These are phyloP conservation scores for Spea multiplicata DNA, from an alignment of 2,113 vertebrate species.

Conservation along the genomic window DNA sequence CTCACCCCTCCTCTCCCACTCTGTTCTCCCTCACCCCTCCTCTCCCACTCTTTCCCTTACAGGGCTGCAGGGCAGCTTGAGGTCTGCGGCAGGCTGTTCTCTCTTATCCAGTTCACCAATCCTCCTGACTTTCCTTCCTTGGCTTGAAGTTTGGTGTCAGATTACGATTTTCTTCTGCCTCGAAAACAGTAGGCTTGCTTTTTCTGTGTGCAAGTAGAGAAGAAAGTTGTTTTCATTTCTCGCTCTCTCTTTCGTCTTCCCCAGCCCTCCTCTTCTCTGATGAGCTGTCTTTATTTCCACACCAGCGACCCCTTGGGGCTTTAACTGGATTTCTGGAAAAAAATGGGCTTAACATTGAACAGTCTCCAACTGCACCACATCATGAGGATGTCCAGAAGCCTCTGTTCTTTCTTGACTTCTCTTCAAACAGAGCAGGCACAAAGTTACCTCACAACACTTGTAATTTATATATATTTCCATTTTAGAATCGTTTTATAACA, in stretches of 20 bases:
- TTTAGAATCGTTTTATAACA: no score
- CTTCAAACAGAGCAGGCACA: neutral
- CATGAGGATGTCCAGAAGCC: neutral
- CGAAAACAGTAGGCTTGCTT: neutral
- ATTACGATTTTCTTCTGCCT: slow-evolving; percentile 8
- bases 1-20: neutral
- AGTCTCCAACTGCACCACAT: neutral
- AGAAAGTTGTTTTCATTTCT: slow-evolving; percentile 41
- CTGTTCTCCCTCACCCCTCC: neutral
- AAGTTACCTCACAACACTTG: neutral
- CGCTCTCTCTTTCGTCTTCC: neutral
- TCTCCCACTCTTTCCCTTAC: neutral
- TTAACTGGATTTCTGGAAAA: neutral
- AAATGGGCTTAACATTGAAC: neutral
- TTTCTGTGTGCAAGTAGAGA: slow-evolving; percentile 9
- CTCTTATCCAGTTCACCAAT: neutral
- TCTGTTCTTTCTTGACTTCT: neutral
- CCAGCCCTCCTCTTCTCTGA: neutral
- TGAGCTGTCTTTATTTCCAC: slow-evolving; percentile 31
- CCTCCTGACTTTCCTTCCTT: neutral
- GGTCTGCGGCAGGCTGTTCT: neutral
- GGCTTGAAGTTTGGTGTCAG: slow-evolving; percentile 18
- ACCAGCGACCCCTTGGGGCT: slow-evolving; percentile 43
- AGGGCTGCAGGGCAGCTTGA: slow-evolving; percentile 14
- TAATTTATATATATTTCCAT: no score